phyloP scores from a whole-genome alignment of 2,113 vertebrate species.

The Rhagologus leucostigma region DNA sequence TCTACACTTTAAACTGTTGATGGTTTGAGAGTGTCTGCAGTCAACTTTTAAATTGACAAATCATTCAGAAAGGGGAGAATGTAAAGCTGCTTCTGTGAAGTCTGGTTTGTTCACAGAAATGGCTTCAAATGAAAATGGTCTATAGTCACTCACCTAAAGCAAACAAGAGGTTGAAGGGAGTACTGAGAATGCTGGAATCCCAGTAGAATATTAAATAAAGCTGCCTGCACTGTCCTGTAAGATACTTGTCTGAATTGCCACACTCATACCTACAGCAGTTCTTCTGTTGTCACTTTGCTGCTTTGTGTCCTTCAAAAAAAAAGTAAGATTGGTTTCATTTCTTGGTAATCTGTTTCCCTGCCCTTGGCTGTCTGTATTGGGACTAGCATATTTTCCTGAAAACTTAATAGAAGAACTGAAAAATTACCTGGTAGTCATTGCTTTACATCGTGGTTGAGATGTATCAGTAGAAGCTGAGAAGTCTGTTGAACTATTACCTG shows the following conservation, averaged over 20 bases:
- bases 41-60: background rate
- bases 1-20: background rate
- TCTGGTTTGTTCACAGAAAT: background rate
- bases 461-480: background rate
- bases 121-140: background rate
- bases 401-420: background rate
- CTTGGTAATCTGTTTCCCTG: background rate
- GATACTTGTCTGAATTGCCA: background rate
- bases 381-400: background rate
- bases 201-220: background rate
- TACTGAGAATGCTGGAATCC: background rate
- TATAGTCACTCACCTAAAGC: background rate
- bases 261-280: background rate
- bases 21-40: background rate
- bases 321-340: background rate
- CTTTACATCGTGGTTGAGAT: background rate
- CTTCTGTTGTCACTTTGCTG: background rate
- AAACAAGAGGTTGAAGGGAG: background rate
- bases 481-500: background rate
- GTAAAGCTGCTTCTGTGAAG: background rate
- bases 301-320: background rate
- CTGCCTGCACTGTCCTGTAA: background rate
- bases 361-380: background rate
- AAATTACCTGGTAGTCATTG: background rate
- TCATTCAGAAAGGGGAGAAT: background rate